Evolutionary conservation across 1,140 invertebrate genomes (phyloP).

Genomic region (Zaprionus camerounensis): DNA sequence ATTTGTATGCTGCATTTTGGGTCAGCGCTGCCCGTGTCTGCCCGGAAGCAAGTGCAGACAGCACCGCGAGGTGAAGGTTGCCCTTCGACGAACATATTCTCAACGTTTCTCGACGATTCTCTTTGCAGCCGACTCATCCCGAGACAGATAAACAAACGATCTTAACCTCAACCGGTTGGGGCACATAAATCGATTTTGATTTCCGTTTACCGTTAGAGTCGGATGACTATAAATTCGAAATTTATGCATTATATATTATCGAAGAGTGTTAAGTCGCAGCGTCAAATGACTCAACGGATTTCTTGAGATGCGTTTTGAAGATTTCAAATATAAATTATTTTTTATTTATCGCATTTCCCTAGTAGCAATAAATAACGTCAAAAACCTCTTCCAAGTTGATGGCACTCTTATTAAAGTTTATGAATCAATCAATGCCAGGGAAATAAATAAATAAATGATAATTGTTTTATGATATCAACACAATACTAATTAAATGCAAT

Average conservation of each 20-base stretch:
- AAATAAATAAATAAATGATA: conserved; percentile 30
- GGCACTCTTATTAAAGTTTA: conserved; percentile 14
- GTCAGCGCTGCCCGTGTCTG: conserved; percentile 24
- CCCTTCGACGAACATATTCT: conserved; percentile 51
- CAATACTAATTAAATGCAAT: conserved; percentile 25
- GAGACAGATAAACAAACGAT: conserved; percentile 21
- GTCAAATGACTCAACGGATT: conserved; percentile 33
- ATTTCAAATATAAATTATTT: background rate
- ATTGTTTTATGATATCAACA: conserved; percentile 8
- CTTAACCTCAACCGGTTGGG: conserved; percentile 54
- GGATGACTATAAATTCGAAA: conserved; percentile 60
- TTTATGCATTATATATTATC: conserved; percentile 45
- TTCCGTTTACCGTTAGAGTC: conserved; percentile 71
- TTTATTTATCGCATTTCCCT: background rate
- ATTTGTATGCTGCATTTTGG: conserved; percentile 42
- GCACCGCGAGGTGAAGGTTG: conserved; percentile 49
- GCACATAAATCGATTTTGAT: conserved; percentile 65
- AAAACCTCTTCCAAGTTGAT: background rate
- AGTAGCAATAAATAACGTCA: background rate
- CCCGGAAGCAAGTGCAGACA: conserved; percentile 34
- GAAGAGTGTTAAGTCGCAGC: conserved; percentile 42
- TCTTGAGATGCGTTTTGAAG: background rate
- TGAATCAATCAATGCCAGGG: conserved; percentile 14
- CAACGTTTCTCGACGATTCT: background rate
- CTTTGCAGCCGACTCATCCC: conserved; percentile 25